These are phyloP conservation scores for Callipepla squamata DNA, from an alignment of 2,113 vertebrate species.

Conservation along the genomic window DNA sequence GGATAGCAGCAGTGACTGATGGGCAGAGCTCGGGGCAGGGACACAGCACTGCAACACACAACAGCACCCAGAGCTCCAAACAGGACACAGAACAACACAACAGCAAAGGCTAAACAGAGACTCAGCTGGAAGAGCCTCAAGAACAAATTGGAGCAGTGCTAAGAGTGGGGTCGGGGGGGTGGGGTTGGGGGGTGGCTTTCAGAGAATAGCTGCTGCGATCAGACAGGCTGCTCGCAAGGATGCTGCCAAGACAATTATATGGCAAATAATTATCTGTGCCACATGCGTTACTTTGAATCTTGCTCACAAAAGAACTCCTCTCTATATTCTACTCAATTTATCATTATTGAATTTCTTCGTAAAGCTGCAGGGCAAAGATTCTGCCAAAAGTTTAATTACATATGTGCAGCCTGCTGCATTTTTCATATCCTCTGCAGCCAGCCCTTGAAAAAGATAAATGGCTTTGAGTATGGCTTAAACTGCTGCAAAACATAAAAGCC, in stretches of 20 bases:
- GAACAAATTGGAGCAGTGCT: neutral
- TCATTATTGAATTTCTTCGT: slow-evolving; percentile 65
- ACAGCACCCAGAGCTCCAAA: neutral
- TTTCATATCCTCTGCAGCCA: slow-evolving; percentile 58
- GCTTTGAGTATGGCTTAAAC: neutral
- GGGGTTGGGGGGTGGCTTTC: neutral
- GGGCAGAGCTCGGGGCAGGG: neutral
- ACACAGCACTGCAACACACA: neutral
- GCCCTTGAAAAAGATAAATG: slow-evolving; percentile 12
- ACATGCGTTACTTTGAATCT: slow-evolving; percentile 29
- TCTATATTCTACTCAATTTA: slow-evolving; percentile 59
- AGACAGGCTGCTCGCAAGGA: neutral
- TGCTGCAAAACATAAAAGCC: neutral
- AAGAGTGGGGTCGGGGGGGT: neutral
- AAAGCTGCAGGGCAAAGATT: slow-evolving; percentile 65
- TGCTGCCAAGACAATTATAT: slow-evolving; percentile 34
- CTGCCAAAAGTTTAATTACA: slow-evolving; percentile 71
- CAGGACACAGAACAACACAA: neutral
- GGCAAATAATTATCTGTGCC: slow-evolving; percentile 42
- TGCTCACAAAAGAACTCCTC: slow-evolving; percentile 8
- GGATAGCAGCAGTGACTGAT: neutral
- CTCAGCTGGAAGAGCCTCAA: neutral
- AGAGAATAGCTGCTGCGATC: neutral
- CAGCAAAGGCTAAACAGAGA: neutral
- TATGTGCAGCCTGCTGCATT: slow-evolving; percentile 33